Percentiles rank a stretch among this genome's conserved stretches.
These are phyloP conservation scores for Psittacula cyanocephala DNA, from an alignment of 2,113 vertebrate species.

Conservation along the genomic window DNA sequence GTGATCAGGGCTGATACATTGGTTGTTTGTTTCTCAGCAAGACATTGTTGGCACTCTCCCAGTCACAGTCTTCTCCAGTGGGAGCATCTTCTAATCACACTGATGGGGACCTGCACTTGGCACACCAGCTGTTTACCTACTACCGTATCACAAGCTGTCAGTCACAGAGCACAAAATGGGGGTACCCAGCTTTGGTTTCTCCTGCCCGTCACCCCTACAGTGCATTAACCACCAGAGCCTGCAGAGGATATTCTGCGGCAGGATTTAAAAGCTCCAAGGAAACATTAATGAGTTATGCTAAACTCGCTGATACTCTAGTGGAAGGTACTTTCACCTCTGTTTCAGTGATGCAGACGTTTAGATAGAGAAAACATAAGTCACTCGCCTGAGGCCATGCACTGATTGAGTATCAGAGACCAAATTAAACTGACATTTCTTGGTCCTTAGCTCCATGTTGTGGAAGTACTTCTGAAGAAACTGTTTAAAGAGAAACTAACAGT, in stretches of 20 bases:
- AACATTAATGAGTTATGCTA: slow-evolving; percentile 31
- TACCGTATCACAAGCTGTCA: background rate
- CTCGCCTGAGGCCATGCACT: slow-evolving; percentile 31
- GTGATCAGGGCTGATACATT: slow-evolving; percentile 58
- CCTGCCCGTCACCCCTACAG: background rate
- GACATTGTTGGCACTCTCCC: slow-evolving; percentile 43
- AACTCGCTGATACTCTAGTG: slow-evolving; percentile 27
- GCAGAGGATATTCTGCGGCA: background rate
- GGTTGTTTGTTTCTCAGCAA: slow-evolving; percentile 65
- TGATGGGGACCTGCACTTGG: background rate
- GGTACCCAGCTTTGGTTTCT: background rate
- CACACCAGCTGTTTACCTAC: background rate
- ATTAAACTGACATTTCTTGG: slow-evolving; percentile 61
- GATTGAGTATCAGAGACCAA: slow-evolving; percentile 56
- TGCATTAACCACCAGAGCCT: background rate
- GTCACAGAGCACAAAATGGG: background rate
- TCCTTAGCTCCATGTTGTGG: background rate
- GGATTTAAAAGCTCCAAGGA: slow-evolving; percentile 13
- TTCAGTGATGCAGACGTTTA: background rate
- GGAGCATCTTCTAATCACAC: background rate
- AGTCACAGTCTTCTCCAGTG: slow-evolving; percentile 6
- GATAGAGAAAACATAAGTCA: slow-evolving; percentile 54
- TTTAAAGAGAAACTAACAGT: background rate
- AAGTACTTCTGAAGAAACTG: slow-evolving; percentile 11
- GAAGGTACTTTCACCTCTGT: slow-evolving; percentile 14